A percentile compares a stretch with the other conserved stretches of the same genome.
phyloP scores from a whole-genome alignment of 2,797 vertebrate species.

The Myripristis jacobus region DNA sequence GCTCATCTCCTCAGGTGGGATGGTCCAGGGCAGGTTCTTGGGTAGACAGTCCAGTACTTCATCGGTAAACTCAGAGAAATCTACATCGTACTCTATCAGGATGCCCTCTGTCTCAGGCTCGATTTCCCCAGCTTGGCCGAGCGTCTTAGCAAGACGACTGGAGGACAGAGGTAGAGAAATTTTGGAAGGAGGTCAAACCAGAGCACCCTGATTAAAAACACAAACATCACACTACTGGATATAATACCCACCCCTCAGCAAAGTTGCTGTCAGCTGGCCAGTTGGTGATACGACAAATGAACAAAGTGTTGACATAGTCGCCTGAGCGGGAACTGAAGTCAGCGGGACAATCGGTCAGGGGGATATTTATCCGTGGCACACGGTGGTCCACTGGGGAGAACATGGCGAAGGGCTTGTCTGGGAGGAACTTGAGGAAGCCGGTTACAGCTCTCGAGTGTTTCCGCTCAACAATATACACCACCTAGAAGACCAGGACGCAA shows the following conservation, averaged over 20 bases:
- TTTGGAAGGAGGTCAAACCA: not conserved
- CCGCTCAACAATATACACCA: conserved; percentile 93
- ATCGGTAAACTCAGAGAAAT: conserved; percentile 92
- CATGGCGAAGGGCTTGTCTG: conserved; percentile 91
- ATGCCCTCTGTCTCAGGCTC: conserved; percentile 98
- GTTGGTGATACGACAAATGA: conserved; percentile 92
- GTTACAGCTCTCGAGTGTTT: conserved; percentile 95
- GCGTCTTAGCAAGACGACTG: conserved; percentile 90
- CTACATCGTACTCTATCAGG: conserved; percentile 92
- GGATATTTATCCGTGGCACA: conserved; percentile 91
- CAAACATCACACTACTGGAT: not conserved
- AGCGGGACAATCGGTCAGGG: conserved; percentile 89
- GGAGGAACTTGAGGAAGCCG: conserved; percentile 92
- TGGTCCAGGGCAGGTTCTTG: conserved; percentile 89
- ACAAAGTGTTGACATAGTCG: conserved; percentile 89
- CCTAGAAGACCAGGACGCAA: conserved; percentile 75
- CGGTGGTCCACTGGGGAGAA: conserved; percentile 97
- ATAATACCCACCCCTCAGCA: conserved; percentile 89
- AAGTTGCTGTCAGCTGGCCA: conserved; percentile 94
- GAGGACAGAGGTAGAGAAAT: conserved; percentile 1
- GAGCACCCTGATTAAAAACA: not conserved
- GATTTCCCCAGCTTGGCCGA: conserved; percentile 96
- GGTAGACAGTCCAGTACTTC: conserved; percentile 92
- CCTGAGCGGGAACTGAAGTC: conserved; percentile 87
- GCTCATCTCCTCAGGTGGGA: conserved; percentile 86